phyloP scores from a whole-genome alignment of 1,140 invertebrate genomes.

The Drosophila dunni region DNA sequence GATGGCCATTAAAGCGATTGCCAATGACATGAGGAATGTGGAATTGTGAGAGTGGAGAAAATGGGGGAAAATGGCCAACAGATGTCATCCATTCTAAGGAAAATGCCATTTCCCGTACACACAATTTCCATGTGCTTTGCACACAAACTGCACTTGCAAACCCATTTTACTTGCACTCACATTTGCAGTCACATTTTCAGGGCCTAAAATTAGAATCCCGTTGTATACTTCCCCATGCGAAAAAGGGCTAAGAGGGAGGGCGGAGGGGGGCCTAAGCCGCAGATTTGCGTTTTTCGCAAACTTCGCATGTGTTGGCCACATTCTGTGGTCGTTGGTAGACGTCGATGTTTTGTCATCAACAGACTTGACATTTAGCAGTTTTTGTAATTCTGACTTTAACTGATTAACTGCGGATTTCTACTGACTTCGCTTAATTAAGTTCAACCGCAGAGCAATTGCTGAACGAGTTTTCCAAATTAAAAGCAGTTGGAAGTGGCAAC shows the following conservation, averaged over 20 bases:
- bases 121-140: background rate
- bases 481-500: background rate
- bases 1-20: constrained; percentile 20
- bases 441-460: background rate
- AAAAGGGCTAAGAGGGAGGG: background rate
- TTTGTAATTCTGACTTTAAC: background rate
- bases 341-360: background rate
- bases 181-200: constrained; percentile 1
- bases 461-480: background rate
- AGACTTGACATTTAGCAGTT: background rate
- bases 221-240: background rate
- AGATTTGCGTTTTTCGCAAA: constrained; percentile 25
- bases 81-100: background rate
- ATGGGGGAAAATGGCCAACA: background rate
- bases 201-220: background rate
- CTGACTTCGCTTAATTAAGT: background rate
- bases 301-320: constrained; percentile 11
- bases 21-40: constrained; percentile 7
- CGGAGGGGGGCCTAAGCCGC: background rate
- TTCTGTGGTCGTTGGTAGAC: constrained; percentile 7
- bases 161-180: constrained; percentile 3
- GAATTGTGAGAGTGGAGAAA: background rate
- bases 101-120: background rate
- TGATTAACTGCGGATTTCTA: background rate
- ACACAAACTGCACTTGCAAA: constrained; percentile 4